A percentile compares a stretch with the other conserved stretches of the same genome.
Evolutionary conservation across 2,113 vertebrate genomes (phyloP).

Genomic region (Otis tarda): DNA sequence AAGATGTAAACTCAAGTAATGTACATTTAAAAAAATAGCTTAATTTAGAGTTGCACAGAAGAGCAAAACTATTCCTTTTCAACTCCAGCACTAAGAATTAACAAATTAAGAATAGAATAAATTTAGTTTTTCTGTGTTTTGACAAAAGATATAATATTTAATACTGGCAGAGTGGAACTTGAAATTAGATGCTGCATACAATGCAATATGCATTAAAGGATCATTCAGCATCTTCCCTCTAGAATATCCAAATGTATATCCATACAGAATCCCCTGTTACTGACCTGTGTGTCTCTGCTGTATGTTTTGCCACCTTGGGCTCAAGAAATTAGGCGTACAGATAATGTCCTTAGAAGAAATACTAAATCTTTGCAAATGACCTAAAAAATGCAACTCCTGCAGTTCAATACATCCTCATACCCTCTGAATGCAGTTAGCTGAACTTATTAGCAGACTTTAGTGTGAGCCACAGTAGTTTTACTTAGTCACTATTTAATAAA

Average conservation of each 20-base stretch:
- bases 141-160: background rate
- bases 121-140: background rate
- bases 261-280: background rate
- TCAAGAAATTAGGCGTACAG: background rate
- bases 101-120: background rate
- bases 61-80: background rate
- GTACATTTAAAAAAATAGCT: background rate
- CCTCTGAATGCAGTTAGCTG: background rate
- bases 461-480: background rate
- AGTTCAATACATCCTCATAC: background rate
- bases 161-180: background rate
- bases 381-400: background rate
- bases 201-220: background rate
- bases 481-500: slow-evolving; percentile 60
- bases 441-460: background rate
- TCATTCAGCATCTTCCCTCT: background rate
- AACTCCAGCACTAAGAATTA: background rate
- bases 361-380: background rate
- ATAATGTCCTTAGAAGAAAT: background rate
- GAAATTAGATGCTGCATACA: background rate
- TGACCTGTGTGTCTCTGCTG: background rate
- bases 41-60: background rate
- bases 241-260: background rate
- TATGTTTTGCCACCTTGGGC: background rate
- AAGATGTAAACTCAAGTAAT: background rate